phyloP scores from a whole-genome alignment of 2,797 vertebrate genomes.

The Mormyrus hasselquistii region DNA sequence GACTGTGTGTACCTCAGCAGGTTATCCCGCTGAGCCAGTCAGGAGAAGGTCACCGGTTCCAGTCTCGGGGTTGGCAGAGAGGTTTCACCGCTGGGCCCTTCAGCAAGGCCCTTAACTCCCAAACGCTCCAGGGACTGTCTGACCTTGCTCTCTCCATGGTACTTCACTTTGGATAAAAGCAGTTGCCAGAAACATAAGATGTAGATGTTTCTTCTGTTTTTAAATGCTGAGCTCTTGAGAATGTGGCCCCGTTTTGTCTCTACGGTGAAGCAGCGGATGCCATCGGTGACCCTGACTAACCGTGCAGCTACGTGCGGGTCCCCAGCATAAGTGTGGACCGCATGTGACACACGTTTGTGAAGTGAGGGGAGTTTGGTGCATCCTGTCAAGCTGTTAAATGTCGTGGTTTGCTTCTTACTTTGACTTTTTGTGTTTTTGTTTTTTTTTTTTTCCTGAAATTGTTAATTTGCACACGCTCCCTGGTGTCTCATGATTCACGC shows the following conservation, averaged over 20 bases:
- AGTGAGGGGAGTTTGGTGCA: not conserved
- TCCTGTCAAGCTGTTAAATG: not conserved
- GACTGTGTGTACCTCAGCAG: too few relatives aligned
- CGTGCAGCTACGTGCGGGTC: not conserved
- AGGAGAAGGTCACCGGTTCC: not conserved
- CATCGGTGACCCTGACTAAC: not conserved
- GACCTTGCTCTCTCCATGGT: too few relatives aligned
- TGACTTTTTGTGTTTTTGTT: not conserved
- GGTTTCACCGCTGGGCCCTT: not conserved
- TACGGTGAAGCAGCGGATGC: not conserved
- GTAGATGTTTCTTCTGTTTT: not conserved
- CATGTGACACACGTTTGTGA: not conserved
- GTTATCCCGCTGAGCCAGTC: not conserved
- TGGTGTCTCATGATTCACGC: not conserved
- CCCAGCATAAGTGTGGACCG: not conserved
- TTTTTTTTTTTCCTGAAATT: not conserved
- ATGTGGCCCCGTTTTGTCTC: not conserved
- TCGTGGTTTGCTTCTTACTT: not conserved
- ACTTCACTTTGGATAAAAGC: not conserved
- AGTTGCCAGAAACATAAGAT: not conserved
- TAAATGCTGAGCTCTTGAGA: not conserved
- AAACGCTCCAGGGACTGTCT: not conserved
- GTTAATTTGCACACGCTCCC: not conserved
- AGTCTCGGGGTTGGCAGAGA: not conserved
- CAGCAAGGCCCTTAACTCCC: not conserved